Evolutionary conservation across 2,888 invertebrate species (phyloP).

Genomic region (Parapristionchus giblindavisi): DNA sequence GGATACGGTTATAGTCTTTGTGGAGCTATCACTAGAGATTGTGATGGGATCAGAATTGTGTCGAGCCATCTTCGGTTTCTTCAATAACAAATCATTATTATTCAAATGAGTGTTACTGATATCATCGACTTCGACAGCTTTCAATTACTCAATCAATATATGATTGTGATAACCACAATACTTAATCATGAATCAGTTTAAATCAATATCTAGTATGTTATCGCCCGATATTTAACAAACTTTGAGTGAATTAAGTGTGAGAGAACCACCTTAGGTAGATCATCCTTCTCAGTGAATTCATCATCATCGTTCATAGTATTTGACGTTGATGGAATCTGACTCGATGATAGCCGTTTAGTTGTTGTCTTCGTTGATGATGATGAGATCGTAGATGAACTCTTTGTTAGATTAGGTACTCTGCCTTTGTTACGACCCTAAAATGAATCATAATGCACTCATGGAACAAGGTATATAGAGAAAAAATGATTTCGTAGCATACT

Average conservation of each 20-base stretch:
- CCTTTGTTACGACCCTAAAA: constrained; percentile 19
- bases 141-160: no score
- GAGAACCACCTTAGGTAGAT: background rate
- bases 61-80: constrained; percentile 14
- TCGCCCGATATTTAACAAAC: no score
- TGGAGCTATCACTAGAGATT: background rate
- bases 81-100: background rate
- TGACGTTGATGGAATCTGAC: constrained; percentile 18
- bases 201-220: no score
- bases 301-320: constrained; percentile 1
- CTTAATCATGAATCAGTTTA: no score
- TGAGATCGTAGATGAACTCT: constrained; percentile 1
- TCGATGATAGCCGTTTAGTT: background rate
- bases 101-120: no score
- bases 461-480: no score
- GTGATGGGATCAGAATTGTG: constrained; percentile 11
- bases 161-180: no score
- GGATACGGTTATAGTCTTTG: background rate
- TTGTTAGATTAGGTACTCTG: constrained; percentile 22
- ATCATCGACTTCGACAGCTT: no score
- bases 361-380: background rate
- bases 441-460: no score
- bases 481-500: no score
- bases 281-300: constrained; percentile 30
- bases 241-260: no score